Evolutionary conservation across 2,888 invertebrate species (phyloP), one percentile per base, ranked within the genome.

Genomic region (Acronicta leporina): DNA sequence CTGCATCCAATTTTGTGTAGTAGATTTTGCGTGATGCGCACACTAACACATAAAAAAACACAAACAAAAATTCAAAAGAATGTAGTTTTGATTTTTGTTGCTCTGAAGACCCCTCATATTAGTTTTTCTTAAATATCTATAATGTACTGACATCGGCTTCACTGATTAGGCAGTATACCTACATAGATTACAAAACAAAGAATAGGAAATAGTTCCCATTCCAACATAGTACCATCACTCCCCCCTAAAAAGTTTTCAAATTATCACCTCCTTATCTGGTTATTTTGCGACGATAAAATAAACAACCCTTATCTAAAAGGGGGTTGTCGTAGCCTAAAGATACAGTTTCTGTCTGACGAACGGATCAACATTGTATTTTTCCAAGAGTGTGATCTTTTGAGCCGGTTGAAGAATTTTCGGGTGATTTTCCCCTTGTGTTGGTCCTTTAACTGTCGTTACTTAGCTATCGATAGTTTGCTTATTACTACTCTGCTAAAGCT

Each of bases 211-310:
- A 41, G 13, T 45, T 10, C 43, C 10, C 25, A 16, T 16, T 13
- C 33, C 7, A 35, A 27, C 56, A 62, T 58, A 73, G 60, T 62
- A 45, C 20, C n/a, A n/a, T n/a, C n/a, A n/a, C 44, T 50, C 27
- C 47, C 15, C 8, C 27, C 27, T 56, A 41, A n/a, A n/a, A n/a
- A n/a, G n/a, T n/a, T n/a, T n/a, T n/a, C 25, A 57, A 59, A 64
- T 62, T 43, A 63, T 75, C 53, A 53, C 48, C 48, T 14, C 38
- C 43, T 53, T 65, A 75, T 53, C 61, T 41, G 71, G 74, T 56
- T 69, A 46, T 59, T 70, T 61, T 48, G 50, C 50, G 51, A 38
- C 56, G 59, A 75, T 74, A 66, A 65, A 74, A 70, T 65, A 70
- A 77, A 70, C 62, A 56, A 48, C 44, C 41, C 47, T 54, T 70